Base-by-base conservation (phyloP, 1,140 invertebrate species). In the Pomacea maculata region DNA sequence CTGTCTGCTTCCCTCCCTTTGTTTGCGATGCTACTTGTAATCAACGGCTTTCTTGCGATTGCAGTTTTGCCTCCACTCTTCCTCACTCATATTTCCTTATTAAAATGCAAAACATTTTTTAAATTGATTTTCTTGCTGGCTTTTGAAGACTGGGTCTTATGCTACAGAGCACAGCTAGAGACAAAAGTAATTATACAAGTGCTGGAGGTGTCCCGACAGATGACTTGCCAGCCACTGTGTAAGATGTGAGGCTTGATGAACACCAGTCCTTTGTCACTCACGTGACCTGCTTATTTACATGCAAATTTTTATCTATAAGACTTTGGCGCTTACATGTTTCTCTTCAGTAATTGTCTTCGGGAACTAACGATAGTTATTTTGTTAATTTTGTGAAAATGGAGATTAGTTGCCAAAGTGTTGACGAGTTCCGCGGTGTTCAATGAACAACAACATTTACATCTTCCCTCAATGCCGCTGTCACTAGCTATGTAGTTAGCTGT, bases 1-100 rank as follows among this genome's bases (percentile, higher is more conserved):
- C 80, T 80, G 63, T 76, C 74, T 76, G 1, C 65, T 64, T 77
- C 64, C 57, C 75, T 77, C 61, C 65, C 65, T 73, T 29, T 25
- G 10, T 45, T 77, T 45, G 19, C 25, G 21, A 34, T 19, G 19
- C 21, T 74, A 21, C 45, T 21, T 34, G 29, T 25, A 25, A n/a
- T 74, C n/a, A 25, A 54, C 14, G 15, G 29, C 29, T 57, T 72
- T 80, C 21, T 57, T n/a, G 74, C 14, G 34, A n/a, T 73, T 55
- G 29, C 29, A 21, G 9, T 9, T 29, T 68, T 79, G 77, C 54
- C 45, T 25, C 0, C 4, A 15, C 11, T 63, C 0, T 21, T 17
- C 57, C 1, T 11, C 57, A 61, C 57, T 61, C 57, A 61, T 61
- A 61, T 61, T 61, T 61, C 57, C 57, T 61, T 17, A 2, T 61